Percentiles rank a stretch among this genome's conserved stretches.
These are phyloP conservation scores for Chrysopa pallens DNA, from an alignment of 1,140 invertebrate genomes.

Conservation along the genomic window DNA sequence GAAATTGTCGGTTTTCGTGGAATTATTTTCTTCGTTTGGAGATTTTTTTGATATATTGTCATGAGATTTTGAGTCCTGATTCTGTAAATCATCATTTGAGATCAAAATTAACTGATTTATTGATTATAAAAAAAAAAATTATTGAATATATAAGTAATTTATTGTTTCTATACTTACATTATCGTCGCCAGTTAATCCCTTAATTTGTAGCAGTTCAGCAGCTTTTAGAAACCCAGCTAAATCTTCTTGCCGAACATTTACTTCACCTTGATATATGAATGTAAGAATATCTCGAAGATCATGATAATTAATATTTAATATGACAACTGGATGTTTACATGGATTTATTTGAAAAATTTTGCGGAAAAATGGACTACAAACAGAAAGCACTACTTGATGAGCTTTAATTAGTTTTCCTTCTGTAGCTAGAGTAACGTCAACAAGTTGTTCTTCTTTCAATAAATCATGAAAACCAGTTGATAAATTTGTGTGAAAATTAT, in stretches of 20 bases:
- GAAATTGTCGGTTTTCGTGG: too few relatives aligned
- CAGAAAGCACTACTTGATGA: constrained; percentile 50
- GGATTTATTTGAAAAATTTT: constrained; percentile 39
- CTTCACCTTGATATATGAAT: constrained; percentile 78
- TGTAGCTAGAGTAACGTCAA: constrained; percentile 53
- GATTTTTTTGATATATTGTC: too few relatives aligned
- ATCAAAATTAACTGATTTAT: too few relatives aligned
- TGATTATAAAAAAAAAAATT: too few relatives aligned
- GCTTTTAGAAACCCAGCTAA: constrained; percentile 71
- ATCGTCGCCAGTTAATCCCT: constrained; percentile 50
- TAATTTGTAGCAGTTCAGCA: constrained; percentile 72
- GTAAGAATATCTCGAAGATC: constrained; percentile 60
- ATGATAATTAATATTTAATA: constrained; percentile 57
- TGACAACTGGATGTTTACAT: constrained; percentile 43
- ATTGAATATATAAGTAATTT: too few relatives aligned
- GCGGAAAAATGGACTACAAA: constrained; percentile 57
- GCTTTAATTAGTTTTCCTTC: constrained; percentile 50
- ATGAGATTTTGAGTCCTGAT: too few relatives aligned
- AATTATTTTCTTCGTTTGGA: too few relatives aligned
- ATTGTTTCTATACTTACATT: constrained; percentile 15
- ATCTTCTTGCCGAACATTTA: constrained; percentile 78
- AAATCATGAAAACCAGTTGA: constrained; percentile 39
- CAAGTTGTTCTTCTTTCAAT: constrained; percentile 43
- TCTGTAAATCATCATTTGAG: too few relatives aligned
- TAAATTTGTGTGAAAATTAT: constrained; percentile 44